Conservation (phyloP, 2,888 invertebrate species). For the Nemoura dubitans region DNA sequence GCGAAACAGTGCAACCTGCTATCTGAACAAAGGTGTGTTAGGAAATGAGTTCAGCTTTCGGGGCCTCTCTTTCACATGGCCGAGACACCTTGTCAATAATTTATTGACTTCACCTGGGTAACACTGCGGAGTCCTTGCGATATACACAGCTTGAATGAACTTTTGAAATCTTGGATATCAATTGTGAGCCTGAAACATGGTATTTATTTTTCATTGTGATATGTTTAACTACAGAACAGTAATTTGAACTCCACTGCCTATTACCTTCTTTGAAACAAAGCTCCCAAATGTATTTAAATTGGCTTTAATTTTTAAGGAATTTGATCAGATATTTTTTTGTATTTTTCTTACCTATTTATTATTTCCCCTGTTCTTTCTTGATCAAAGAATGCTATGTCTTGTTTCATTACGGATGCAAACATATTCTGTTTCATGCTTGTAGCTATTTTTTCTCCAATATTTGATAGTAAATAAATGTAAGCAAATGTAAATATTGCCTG, state of each 20-base stretch:
- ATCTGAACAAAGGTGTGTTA: constrained; percentile 56
- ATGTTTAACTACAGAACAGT: constrained; percentile 40
- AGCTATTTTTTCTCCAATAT: constrained; percentile 90
- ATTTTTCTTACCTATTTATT: constrained; percentile 74
- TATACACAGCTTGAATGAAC: constrained; percentile 92
- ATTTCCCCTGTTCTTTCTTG: constrained; percentile 90
- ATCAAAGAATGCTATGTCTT: constrained; percentile 93
- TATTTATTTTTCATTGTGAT: no score
- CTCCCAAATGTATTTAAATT: not conserved
- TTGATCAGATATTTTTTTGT: no score
- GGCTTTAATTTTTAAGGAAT: no score
- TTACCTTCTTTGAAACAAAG: constrained; percentile 20
- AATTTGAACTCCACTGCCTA: no score
- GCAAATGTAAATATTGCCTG: constrained; percentile 87
- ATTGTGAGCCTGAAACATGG: constrained; percentile 75
- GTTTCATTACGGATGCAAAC: constrained; percentile 82
- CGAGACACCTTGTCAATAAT: no score
- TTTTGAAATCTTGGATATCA: constrained; percentile 97
- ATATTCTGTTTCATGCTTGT: constrained; percentile 81
- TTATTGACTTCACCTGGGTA: constrained; percentile 75
- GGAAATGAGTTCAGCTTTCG: not conserved
- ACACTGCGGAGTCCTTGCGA: constrained; percentile 89
- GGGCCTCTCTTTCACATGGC: not conserved
- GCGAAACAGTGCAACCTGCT: constrained; percentile 77
- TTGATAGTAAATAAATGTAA: constrained; percentile 87